A percentile compares a stretch with the other conserved stretches of the same genome.
Conservation (phyloP, 2,113 vertebrate species). For the Cyprinodon brontotheroides region DNA sequence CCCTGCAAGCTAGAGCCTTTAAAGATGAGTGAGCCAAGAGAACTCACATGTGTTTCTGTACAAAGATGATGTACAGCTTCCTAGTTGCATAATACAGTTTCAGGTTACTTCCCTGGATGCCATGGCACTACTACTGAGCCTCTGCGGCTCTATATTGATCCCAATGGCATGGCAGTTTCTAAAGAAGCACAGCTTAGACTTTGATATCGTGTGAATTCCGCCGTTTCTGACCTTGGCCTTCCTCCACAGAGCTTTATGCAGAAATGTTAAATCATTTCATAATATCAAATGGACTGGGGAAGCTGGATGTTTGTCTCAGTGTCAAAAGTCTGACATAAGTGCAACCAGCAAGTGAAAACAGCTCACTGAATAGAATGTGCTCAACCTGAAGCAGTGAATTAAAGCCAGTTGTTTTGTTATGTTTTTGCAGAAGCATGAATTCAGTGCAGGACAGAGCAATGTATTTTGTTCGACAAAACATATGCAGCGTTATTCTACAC, state of each 20-base stretch:
- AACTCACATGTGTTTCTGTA: background rate
- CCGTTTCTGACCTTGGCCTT: background rate
- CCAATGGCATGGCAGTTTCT: background rate
- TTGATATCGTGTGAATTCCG: background rate
- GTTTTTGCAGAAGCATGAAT: too few relatives aligned
- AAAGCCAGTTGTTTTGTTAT: background rate
- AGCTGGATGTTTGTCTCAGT: background rate
- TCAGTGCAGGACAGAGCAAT: too few relatives aligned
- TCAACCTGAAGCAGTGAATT: background rate
- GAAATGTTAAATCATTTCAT: background rate
- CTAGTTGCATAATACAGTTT: conserved; percentile 1
- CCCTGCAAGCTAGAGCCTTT: background rate
- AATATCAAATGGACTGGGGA: background rate
- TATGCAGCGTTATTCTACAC: too few relatives aligned
- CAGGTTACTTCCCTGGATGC: background rate
- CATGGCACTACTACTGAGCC: background rate
- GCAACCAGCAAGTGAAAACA: background rate
- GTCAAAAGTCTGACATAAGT: background rate
- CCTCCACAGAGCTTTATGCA: background rate
- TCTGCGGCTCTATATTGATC: background rate
- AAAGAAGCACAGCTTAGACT: background rate
- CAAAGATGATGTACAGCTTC: background rate
- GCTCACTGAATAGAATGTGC: background rate
- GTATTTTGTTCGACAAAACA: too few relatives aligned
- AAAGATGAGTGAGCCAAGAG: background rate